Base-by-base conservation (phyloP, 1,140 invertebrate genomes). In the Mercenaria mercenaria region DNA sequence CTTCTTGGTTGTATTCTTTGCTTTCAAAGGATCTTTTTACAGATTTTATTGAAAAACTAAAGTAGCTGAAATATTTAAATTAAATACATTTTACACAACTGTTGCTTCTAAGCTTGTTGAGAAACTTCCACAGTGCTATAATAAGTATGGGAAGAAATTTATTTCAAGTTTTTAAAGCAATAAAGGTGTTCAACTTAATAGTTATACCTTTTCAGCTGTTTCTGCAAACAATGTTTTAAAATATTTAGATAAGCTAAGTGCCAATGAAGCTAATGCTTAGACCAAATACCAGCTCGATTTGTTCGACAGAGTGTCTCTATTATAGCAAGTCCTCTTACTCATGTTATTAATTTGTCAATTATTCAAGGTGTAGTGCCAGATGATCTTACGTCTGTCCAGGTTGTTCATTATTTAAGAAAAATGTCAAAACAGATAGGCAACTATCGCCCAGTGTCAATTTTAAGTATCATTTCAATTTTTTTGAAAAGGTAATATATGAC, bases 401-500 rank as follows among this genome's bases (percentile, higher is more conserved):
- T 85, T 72, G 61, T 85, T 56, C 64, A 64, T 47, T n/a, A n/a
- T n/a, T n/a, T n/a, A n/a, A n/a, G n/a, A n/a, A n/a, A n/a, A n/a
- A n/a, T n/a, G n/a, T n/a, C n/a, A n/a, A n/a, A n/a, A n/a, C n/a
- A n/a, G n/a, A n/a, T n/a, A n/a, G n/a, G 67, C 50, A 85, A 18
- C 23, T 85, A 85, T 43, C 20, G 82, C 6, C 82, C 82, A 3
- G 82, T 85, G 10, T 72, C 82, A 32, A 52, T 85, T 15, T 56
- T 74, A 34, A 72, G 41, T 20, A 85, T 85, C 52, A 32, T 85
- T 18, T 85, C 64, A 85, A 72, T 26, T 4, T 50, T 85, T 74
- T 85, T 85, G 39, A 85, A 52, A 85, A 26, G 39, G 64, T 74
- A 74, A 64, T 85, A 15, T 85, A 74, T 84, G 81, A 84, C 61